Evolutionary conservation across 2,888 invertebrate genomes (phyloP), one percentile per base, ranked within the genome.

Genomic region (Mythimna lalbum): DNA sequence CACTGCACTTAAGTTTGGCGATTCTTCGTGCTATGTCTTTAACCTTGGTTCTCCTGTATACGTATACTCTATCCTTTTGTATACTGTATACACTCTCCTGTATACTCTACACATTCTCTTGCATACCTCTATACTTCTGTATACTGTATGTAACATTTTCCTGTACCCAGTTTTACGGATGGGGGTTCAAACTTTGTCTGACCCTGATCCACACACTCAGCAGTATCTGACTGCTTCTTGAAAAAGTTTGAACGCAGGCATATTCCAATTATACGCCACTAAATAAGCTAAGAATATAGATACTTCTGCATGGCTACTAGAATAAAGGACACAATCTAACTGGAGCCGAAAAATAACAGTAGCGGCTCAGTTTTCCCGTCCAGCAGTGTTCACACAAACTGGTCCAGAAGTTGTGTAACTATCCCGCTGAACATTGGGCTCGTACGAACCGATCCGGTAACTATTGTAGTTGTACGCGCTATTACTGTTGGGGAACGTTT

Each of bases 321-420:
- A 27, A 39, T 10, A 36, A 12, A n/a, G 47, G 4, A 49, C 2
- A 14, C 4, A 9, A 62, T 0, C 5, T 21, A 31, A 47, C 7
- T 14, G 4, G 0, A 33, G 10, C 1, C 0, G 19, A 67, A 39
- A 27, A 55, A 53, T 59, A 67, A 17, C 39, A 17, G 12, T 31
- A 12, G 21, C 23, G 53, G 49, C 33, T 27, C 63, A 61, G 39
- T 72, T 70, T 72, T 31, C 60, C 12, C 17, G 80, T 17, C 67
- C 63, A 39, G 27, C 47, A 75, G 78, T 83, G 82, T 55, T 69
- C 49, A 31, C 69, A 56, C 64, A 63, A 73, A 80, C 80, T 82
- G 82, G 74, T 75, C 71, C 67, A 64, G 63, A 71, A 83, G 77
- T 83, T 82, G 78, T 82, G 63, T 79, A 83, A 83, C 82, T 80